phyloP scores from a whole-genome alignment of 2,113 vertebrate genomes.

The Cottus gobio region DNA sequence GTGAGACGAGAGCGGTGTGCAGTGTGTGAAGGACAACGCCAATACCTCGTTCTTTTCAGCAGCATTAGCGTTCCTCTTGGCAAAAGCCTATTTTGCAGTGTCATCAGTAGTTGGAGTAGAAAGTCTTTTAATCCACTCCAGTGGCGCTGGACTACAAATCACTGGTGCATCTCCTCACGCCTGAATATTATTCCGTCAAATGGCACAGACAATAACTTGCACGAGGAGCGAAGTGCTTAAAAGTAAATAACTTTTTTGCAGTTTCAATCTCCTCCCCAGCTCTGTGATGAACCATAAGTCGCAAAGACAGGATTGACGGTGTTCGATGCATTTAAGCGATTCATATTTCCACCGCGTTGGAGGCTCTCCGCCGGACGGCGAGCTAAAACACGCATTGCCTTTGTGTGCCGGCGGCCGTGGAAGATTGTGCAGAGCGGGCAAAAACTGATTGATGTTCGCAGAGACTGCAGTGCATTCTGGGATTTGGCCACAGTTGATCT shows the following conservation, averaged over 20 bases:
- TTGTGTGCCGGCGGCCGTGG: slow-evolving; percentile 45
- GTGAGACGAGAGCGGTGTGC: neutral
- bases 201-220: slow-evolving; percentile 8
- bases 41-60: slow-evolving; percentile 10
- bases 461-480: slow-evolving; percentile 74
- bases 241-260: slow-evolving; percentile 18
- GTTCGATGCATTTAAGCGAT: neutral
- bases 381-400: slow-evolving; percentile 7
- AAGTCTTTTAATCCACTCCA: slow-evolving; percentile 27
- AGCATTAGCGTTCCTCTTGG: slow-evolving; percentile 11
- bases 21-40: neutral
- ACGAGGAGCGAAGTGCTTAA: slow-evolving; percentile 16
- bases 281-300: neutral
- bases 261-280: slow-evolving; percentile 2
- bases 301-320: neutral
- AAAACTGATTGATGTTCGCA: slow-evolving; percentile 69
- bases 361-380: slow-evolving; percentile 30
- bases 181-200: slow-evolving; percentile 8
- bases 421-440: slow-evolving; percentile 67
- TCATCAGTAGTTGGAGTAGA: neutral
- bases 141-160: slow-evolving; percentile 3
- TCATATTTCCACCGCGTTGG: neutral
- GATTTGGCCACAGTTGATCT: slow-evolving; percentile 72
- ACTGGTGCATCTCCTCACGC: neutral
- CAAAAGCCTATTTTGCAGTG: neutral